Evolutionary conservation across 2,888 invertebrate genomes (phyloP), one percentile per base, ranked within the genome.

Genomic region (Ochropleura leucogaster): DNA sequence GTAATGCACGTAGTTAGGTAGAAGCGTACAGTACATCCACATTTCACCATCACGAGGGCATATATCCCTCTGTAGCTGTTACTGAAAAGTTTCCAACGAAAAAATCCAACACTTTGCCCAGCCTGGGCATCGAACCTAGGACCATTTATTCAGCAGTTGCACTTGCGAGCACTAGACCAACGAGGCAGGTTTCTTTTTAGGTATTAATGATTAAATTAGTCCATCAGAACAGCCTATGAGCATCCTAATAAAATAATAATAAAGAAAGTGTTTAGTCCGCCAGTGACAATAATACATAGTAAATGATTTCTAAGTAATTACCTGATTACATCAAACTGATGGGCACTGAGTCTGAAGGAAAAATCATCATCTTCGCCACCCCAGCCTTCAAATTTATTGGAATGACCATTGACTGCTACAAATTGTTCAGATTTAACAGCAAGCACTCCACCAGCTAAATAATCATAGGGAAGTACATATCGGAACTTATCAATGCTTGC

Each of bases 401-500:
- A 96, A 76, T 95, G 94, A 0, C 96, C 96, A 69, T 96, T 92
- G 4, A 95, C 81, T 1, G 80, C 63, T 6, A 84, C 74, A 72
- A 91, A 96, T 40, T 96, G 95, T 6, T 94, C 92, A 0, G 94
- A 64, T 0, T 85, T 88, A 6, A 96, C 89, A 0, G 96, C 94
- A 66, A 95, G 75, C n/a, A 92, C 96, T 0, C 96, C 96, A 2
- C 96, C 96, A 4, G 75, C 81, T 9, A 88, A 40, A 46, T 64
- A 68, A 30, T 73, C 68, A 55, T 88, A 87, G 1, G 87, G 78
- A 2, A 91, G 87, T 4, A 90, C 88, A 77, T 81, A 90, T 49
- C 93, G 84, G 83, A 98, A 98, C 80, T 97, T 98, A 94, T 99
- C 98, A 53, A 99, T 97, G 85, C 98, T 98, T 10, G 98, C 98